Evolutionary conservation across 2,888 invertebrate genomes (phyloP), one percentile per base, ranked within the genome.

Genomic region (Pediacus dermestoides): DNA sequence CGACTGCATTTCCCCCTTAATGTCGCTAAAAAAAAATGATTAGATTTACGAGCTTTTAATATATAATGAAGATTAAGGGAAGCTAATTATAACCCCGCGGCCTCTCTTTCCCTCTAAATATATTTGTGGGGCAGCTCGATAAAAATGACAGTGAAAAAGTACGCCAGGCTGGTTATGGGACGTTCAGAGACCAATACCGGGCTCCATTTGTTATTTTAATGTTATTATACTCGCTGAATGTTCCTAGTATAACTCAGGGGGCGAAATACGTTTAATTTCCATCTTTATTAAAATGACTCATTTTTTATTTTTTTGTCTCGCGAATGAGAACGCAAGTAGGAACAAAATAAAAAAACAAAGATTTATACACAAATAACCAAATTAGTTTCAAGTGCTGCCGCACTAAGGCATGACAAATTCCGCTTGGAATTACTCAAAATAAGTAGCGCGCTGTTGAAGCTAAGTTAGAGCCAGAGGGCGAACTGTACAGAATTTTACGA

Each of bases 21-120:
- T n/a, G n/a, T n/a, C n/a, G n/a, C n/a, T n/a, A n/a, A 18, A 14
- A 14, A 28, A 28, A 28, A 28, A 28, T 28, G 11, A 14, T 28
- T 13, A 16, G 27, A 41, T 41, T 37, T 41, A 41, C 33, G 32
- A 33, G 27, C 41, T 41, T 41, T 41, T 41, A 31, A 36, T 41
- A n/a, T n/a, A 26, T 41, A 41, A 41, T 41, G 33, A 33, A 37
- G 41, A 36, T 41, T 33, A 33, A 40, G 27, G 31, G 27, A 23
- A 22, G 26, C 33, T 40, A 36, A 32, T 32, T 41, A 41, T 27
- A 16, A 32, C 33, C 28, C 37, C 31, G 12, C 32, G 30, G 15
- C 15, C 27, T 27, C 28, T 8, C 34, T 11, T 4, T 11, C 18
- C 34, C 12, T 27, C n/a, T n/a, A n/a, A n/a, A n/a, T n/a, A n/a